Evolutionary conservation across 2,797 vertebrate genomes (phyloP).

Genomic region (Chloroceryle amazona): DNA sequence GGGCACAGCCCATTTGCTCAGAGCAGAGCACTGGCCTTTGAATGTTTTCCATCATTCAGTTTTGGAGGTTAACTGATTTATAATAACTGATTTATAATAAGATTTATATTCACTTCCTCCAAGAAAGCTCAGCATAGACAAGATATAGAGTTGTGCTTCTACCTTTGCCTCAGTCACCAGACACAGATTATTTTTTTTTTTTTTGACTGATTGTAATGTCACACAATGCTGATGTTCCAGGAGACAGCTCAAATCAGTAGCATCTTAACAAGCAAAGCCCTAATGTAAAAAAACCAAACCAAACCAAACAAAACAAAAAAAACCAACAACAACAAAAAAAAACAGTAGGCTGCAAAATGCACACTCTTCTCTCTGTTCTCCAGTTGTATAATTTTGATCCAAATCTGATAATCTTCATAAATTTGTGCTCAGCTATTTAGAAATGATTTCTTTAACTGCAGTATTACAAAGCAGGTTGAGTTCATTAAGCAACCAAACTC

Average conservation of each 20-base stretch:
- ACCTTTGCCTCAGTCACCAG: not conserved
- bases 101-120: not conserved
- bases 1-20: not conserved
- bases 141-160: not conserved
- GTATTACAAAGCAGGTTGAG: not conserved
- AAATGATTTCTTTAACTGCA: not conserved
- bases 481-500: not conserved
- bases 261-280: constrained; percentile 3
- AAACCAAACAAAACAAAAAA: too few species aligned
- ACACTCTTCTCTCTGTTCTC: not conserved
- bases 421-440: not conserved
- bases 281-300: not conserved
- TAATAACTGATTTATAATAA: not conserved
- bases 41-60: not conserved
- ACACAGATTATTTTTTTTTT: not conserved
- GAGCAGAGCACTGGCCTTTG: not conserved
- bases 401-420: constrained; percentile 29
- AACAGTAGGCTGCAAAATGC: not conserved
- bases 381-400: not conserved
- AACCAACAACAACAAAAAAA: too few species aligned
- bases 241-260: not conserved
- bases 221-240: not conserved
- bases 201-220: not conserved
- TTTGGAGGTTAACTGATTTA: not conserved
- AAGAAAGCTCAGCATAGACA: not conserved